Percentiles rank a stretch among this genome's conserved stretches.
Conservation (phyloP, 2,888 invertebrate genomes). For the Ferrisia virgata region DNA sequence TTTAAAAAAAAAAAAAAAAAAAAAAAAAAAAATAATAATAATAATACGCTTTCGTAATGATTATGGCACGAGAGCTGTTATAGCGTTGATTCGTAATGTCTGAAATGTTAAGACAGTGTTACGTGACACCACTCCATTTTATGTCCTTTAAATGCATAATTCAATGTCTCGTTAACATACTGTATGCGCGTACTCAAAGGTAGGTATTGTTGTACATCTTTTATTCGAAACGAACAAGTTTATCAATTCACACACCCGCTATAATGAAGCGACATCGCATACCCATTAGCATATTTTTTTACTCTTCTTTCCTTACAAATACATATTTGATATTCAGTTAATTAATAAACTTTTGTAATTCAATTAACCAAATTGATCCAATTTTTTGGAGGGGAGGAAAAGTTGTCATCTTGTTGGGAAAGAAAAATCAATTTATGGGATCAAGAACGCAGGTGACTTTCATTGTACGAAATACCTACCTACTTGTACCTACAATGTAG, state of each 20-base stretch:
- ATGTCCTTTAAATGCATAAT: constrained; percentile 35
- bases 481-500: neutral
- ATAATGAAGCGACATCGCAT: neutral
- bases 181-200: neutral
- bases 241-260: neutral
- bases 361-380: neutral
- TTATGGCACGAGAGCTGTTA: constrained; percentile 8
- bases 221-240: neutral
- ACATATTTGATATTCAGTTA: neutral
- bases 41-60: constrained; percentile 40
- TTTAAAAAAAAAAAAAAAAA: constrained; percentile 25
- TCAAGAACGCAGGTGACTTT: neutral
- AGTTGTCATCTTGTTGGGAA: neutral
- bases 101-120: constrained; percentile 1
- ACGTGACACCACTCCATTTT: constrained; percentile 27
- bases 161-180: constrained; percentile 29
- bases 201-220: neutral
- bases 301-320: neutral
- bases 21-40: neutral
- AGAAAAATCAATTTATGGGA: neutral
- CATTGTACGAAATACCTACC: neutral
- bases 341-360: neutral
- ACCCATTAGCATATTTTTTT: neutral
- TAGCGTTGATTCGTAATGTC: constrained; percentile 23
- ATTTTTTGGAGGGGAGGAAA: neutral